phyloP scores from a whole-genome alignment of 2,113 vertebrate species.

The Labrus mixtus region DNA sequence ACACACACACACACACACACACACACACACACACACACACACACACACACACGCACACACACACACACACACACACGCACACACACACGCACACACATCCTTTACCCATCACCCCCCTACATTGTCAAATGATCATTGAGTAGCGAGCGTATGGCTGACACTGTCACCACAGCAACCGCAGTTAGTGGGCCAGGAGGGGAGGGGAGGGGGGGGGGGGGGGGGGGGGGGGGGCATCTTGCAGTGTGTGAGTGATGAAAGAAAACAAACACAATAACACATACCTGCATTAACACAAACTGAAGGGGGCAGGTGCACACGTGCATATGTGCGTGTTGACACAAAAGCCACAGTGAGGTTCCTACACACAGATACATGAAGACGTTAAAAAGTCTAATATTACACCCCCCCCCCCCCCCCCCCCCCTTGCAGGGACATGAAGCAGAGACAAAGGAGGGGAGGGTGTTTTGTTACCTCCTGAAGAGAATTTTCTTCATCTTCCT shows the following conservation, averaged over 20 bases:
- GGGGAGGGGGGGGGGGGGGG: constrained; percentile 71
- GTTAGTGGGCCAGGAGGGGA: constrained; percentile 74
- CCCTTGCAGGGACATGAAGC: no score
- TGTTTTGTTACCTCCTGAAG: no score
- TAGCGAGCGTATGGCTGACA: constrained; percentile 76
- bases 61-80: constrained; percentile 15
- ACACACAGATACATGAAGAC: constrained; percentile 8
- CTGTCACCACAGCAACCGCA: constrained; percentile 81
- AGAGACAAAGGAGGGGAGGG: no score
- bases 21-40: constrained; percentile 38
- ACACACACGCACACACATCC: constrained; percentile 44
- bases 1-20: constrained; percentile 39
- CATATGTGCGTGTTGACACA: constrained; percentile 12
- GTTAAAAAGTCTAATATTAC: constrained; percentile 23
- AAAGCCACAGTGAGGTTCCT: background rate
- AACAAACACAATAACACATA: constrained; percentile 37
- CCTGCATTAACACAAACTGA: constrained; percentile 31
- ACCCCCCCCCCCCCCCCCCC: no score
- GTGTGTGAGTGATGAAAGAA: constrained; percentile 65
- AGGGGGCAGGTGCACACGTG: constrained; percentile 6
- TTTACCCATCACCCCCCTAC: constrained; percentile 65
- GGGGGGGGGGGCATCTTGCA: constrained; percentile 73
- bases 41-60: constrained; percentile 29
- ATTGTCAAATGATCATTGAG: constrained; percentile 81
- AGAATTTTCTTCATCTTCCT: no score